A percentile compares a stretch with the other conserved stretches of the same genome.
phyloP scores from a whole-genome alignment of 2,888 invertebrate species.

The Chloroclystis v-ata region DNA sequence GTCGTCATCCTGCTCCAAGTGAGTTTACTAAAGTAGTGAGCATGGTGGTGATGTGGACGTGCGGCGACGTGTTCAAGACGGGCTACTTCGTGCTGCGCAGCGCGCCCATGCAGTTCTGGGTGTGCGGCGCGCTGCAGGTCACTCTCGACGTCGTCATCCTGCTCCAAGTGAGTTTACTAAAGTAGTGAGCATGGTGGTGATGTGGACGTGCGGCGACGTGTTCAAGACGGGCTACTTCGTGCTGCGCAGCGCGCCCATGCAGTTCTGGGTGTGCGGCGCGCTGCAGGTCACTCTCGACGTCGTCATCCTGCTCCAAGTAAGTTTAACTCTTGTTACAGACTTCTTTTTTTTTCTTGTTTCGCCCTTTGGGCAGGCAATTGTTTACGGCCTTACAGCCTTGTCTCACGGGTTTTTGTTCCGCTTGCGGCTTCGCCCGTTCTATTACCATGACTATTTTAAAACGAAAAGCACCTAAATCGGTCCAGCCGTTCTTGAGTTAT shows the following conservation, averaged over 20 bases:
- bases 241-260: constrained; percentile 91
- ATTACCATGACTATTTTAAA: too few species aligned
- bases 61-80: constrained; percentile 98
- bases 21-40: too few species aligned
- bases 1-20: too few species aligned
- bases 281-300: constrained; percentile 88
- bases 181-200: constrained; percentile 97
- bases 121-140: constrained; percentile 94
- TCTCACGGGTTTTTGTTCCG: too few species aligned
- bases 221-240: constrained; percentile 99
- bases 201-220: constrained; percentile 98
- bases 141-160: constrained; percentile 81
- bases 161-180: too few species aligned
- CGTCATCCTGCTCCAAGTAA: constrained; percentile 57
- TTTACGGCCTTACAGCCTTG: too few species aligned
- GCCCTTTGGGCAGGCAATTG: too few species aligned
- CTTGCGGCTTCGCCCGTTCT: too few species aligned
- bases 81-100: constrained; percentile 94
- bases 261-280: constrained; percentile 96
- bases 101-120: constrained; percentile 96
- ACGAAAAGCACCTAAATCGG: too few species aligned
- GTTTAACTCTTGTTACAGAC: too few species aligned
- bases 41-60: constrained; percentile 99
- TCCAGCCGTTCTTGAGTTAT: too few species aligned
- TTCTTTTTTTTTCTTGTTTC: too few species aligned